Evolutionary conservation across 2,888 invertebrate species (phyloP), one percentile per base, ranked within the genome.

Genomic region (Bugulina stolonifera): DNA sequence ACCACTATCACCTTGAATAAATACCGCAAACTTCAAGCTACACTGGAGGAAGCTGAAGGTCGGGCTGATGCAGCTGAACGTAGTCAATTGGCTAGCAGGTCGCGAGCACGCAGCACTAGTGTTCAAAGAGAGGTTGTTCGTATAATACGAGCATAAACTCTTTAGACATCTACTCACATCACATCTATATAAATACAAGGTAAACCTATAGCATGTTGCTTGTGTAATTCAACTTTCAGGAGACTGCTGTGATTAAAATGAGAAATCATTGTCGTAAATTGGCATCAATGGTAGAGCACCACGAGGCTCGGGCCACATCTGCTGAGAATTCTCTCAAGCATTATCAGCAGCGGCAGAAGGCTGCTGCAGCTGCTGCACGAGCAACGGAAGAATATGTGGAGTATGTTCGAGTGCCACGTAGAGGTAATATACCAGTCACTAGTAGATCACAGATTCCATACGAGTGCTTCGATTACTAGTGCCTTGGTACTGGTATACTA

Each of bases 1-100:
- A 80, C 82, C 73, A 81, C 79, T 72, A 81, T 84, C 75, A 82
- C 84, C 52, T 82, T 84, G 83, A 83, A 83, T 79, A 84, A 84
- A 77, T 84, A 84, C 80, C 80, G 84, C 76, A 84, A 83, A 76
- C 83, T 82, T 69, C 81, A 81, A 75, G 75, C 79, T 70, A 75
- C 82, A 76, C 76, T 83, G 70, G 84, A 84, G 70, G 84, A 84
- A 74, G 82, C 83, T 54, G 84, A 84, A 75, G 76, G 78, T 76
- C 75, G 83, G 70, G 83, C 83, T 54, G 84, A 84, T 74, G 76
- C 77, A 73, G 83, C 82, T 64, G 83, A 83, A 77, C 81, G 81
- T 77, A 80, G 79, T 77, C 77, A 82, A 72, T 75, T 78, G 70
- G 73, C 78, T 69, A 78, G 80, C 54, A 79, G 82, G 72, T 71